Evolutionary conservation across 2,888 invertebrate species (phyloP), one percentile per base, ranked within the genome.

Genomic region (Caenorhabditis panamensis): DNA sequence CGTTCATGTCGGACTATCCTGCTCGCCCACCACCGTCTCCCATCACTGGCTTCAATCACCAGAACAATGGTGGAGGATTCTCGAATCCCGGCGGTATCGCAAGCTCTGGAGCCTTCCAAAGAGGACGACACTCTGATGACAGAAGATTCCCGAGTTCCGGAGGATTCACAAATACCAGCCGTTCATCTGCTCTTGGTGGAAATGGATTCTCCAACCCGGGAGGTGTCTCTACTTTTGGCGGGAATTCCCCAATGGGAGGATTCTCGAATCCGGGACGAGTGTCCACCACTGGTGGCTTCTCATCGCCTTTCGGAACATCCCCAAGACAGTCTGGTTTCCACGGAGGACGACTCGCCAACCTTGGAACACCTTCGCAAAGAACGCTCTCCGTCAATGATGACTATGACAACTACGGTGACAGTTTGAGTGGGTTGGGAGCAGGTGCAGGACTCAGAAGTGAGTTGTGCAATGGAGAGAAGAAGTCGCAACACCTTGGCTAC

Each of bases 401-500:
- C 9, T 41, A 41, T 16, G 41, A n/a, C 6, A 53, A 18, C 37
- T 36, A 24, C 1, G 67, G 26, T n/a, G 20, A 62, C 49, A 58
- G 22, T 4, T 20, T n/a, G 13, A 59, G 53, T 56, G 67, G 73
- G 41, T 13, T 5, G 2, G 37, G 44, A 49, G 31, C 22, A 9
- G 64, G 58, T 24, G 18, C 13, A 18, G 44, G 44, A 28, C 18
- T 11, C 28, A 61, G 49, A 13, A 66, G 59, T 64, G 41, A 41
- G 9, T 2, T 41, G 5, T 41, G 63, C 41, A 37, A 5, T n/a
- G 54, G 62, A 5, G 79, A 82, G 1, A 73, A 69, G n/a, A 28
- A 56, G 24, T 67, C 71, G 53, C 72, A 72, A 18, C 81, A 76
- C 37, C 71, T 76, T 11, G 93, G 93, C 41, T 93, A 93, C 89